phyloP scores from a whole-genome alignment of 2,888 invertebrate genomes.

The Callosobruchus maculatus region DNA sequence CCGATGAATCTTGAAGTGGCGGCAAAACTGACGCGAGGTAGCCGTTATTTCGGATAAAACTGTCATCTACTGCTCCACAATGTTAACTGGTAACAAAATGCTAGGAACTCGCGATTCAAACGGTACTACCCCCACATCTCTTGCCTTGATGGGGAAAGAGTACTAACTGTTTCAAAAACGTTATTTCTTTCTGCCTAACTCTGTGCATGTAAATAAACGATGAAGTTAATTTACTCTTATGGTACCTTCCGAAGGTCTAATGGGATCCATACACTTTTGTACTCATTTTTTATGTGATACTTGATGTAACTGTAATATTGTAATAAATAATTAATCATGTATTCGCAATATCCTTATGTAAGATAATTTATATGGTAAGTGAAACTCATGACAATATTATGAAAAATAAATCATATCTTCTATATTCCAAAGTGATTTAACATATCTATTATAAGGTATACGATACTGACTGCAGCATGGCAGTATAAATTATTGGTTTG shows the following conservation, averaged over 20 bases:
- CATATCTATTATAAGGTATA: background rate
- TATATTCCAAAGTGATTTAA: background rate
- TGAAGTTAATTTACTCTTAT: background rate
- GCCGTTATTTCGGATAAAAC: too few species aligned
- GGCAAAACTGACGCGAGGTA: too few species aligned
- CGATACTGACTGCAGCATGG: background rate
- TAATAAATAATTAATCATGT: background rate
- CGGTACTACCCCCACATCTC: too few species aligned
- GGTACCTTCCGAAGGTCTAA: background rate
- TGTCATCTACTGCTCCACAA: too few species aligned
- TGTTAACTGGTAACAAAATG: too few species aligned
- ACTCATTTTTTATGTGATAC: slow-evolving; percentile 10
- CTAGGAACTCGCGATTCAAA: too few species aligned
- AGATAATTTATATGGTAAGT: background rate
- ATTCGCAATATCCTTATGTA: background rate
- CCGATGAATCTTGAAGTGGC: too few species aligned
- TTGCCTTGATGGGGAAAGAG: too few species aligned
- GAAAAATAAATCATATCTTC: background rate
- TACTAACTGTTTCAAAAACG: too few species aligned
- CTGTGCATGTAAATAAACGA: too few species aligned
- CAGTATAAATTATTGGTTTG: background rate
- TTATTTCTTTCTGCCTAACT: too few species aligned
- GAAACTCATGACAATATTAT: background rate
- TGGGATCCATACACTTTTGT: slow-evolving; percentile 3
- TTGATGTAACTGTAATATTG: slow-evolving; percentile 1